These are phyloP conservation scores for Epinotia bilunana DNA, from an alignment of 2,888 invertebrate species.

Conservation along the genomic window DNA sequence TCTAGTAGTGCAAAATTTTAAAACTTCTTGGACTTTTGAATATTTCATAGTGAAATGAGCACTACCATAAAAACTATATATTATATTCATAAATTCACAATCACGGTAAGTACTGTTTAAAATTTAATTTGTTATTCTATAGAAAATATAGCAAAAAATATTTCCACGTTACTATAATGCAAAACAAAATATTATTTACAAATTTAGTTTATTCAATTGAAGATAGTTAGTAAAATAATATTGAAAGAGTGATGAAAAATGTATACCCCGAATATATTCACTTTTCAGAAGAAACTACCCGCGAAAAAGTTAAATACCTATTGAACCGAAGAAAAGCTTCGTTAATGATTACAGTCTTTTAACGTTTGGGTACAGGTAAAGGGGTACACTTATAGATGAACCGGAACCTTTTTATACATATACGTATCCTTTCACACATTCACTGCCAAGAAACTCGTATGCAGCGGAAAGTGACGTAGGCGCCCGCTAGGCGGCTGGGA, in stretches of 20 bases:
- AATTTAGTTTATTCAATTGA: no score
- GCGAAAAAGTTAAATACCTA: constrained; percentile 1
- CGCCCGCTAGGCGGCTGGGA: no score
- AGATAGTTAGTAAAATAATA: no score
- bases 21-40: not conserved
- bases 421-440: no score
- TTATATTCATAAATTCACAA: constrained; percentile 5
- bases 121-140: constrained; percentile 5
- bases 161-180: no score
- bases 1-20: not conserved
- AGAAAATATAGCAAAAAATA: not conserved
- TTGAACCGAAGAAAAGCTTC: not conserved
- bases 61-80: no score
- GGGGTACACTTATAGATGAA: not conserved
- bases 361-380: not conserved
- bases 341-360: not conserved
- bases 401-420: not conserved
- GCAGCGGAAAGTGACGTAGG: no score
- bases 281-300: not conserved
- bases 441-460: no score
- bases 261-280: not conserved
- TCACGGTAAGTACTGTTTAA: not conserved
- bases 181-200: no score
- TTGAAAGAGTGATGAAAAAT: no score
- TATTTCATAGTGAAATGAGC: not conserved